A percentile compares a stretch with the other conserved stretches of the same genome.
Evolutionary conservation across 1,140 invertebrate species (phyloP).

Genomic region (Bombus cullumanus): DNA sequence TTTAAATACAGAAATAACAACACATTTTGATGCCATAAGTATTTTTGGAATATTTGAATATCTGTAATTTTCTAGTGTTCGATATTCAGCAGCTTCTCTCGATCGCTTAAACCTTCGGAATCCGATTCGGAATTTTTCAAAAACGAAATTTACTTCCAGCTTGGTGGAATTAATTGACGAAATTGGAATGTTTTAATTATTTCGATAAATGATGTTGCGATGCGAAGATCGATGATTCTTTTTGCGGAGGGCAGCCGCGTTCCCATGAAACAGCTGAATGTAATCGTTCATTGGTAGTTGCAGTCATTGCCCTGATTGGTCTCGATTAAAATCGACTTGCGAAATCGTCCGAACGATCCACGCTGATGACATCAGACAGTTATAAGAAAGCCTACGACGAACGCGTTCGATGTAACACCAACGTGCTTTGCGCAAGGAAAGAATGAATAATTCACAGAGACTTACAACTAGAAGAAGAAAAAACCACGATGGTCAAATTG

Average conservation of each 20-base stretch:
- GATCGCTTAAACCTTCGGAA: neutral
- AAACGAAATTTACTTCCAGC: too few relatives aligned
- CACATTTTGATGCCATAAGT: neutral
- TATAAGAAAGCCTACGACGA: conserved; percentile 9
- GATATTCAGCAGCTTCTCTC: neutral
- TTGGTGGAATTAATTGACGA: too few relatives aligned
- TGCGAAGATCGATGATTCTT: neutral
- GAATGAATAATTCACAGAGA: conserved; percentile 14
- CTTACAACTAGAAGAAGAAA: neutral
- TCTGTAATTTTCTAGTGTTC: too few relatives aligned
- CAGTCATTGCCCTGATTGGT: conserved; percentile 65
- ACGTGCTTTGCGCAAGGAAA: conserved; percentile 15
- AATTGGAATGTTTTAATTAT: neutral
- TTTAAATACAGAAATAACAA: too few relatives aligned
- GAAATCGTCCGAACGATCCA: conserved; percentile 60
- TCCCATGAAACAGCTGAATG: conserved; percentile 23
- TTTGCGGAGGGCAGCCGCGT: neutral
- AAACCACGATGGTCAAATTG: neutral
- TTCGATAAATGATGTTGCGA: neutral
- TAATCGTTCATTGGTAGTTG: neutral
- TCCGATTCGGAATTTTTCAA: neutral
- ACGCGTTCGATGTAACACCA: neutral
- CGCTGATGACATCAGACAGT: conserved; percentile 49
- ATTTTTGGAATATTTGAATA: neutral
- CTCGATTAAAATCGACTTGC: conserved; percentile 73